These are phyloP conservation scores for Myiopsitta monachus DNA, from an alignment of 2,113 vertebrate species.

Conservation along the genomic window DNA sequence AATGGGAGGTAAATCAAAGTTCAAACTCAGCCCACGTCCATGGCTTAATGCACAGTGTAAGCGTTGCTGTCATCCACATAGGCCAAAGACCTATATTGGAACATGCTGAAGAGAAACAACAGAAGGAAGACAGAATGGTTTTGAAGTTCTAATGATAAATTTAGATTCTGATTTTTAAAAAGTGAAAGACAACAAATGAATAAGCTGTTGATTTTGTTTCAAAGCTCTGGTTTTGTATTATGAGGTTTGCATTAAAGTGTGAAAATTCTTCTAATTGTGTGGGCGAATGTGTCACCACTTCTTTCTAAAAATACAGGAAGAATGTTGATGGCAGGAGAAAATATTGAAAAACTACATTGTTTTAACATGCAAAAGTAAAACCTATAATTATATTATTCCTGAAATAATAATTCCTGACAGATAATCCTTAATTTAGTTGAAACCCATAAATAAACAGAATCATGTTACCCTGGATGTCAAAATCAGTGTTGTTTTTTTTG, in stretches of 20 bases:
- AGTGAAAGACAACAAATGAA: neutral
- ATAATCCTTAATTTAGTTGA: neutral
- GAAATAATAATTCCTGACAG: neutral
- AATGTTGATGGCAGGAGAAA: neutral
- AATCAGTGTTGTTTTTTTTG: neutral
- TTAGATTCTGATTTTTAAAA: neutral
- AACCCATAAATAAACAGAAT: neutral
- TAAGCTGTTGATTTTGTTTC: neutral
- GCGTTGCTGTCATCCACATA: neutral
- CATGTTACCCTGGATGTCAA: constrained; percentile 17
- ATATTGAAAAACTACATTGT: neutral
- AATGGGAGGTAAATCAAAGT: neutral
- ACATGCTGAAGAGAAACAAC: neutral
- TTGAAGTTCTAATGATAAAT: neutral
- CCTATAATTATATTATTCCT: neutral
- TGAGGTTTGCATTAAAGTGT: neutral
- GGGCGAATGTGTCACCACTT: neutral
- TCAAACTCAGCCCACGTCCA: neutral
- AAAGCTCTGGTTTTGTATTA: neutral
- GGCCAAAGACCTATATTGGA: neutral
- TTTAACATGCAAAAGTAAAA: neutral
- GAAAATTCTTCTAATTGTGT: neutral
- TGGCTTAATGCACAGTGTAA: neutral
- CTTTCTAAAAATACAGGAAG: neutral
- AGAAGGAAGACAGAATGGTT: neutral